phyloP scores from a whole-genome alignment of 2,113 vertebrate genomes.

The Phalacrocorax pelagicus region DNA sequence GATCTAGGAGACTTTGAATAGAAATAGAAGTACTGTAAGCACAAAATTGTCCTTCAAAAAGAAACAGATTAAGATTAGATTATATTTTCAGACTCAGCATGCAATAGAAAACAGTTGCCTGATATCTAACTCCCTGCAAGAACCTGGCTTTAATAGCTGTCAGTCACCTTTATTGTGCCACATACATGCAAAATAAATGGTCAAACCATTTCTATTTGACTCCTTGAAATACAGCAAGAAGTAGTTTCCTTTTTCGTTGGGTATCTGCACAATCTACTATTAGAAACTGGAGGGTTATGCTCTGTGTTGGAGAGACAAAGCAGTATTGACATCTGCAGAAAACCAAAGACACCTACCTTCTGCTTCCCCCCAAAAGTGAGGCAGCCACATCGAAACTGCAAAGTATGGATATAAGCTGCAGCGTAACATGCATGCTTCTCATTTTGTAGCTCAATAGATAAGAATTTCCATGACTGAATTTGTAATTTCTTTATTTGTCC shows the following conservation, averaged over 20 bases:
- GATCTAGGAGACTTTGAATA: neutral
- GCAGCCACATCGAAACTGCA: neutral
- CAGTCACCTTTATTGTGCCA: neutral
- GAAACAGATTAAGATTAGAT: neutral
- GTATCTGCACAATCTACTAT: neutral
- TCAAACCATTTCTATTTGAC: neutral
- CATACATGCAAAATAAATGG: neutral
- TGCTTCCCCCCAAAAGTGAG: neutral
- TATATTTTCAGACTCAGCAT: neutral
- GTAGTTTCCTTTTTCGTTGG: neutral
- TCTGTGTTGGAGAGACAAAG: neutral
- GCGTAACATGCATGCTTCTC: neutral
- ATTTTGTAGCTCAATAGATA: neutral
- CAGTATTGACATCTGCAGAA: neutral
- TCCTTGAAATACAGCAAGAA: neutral
- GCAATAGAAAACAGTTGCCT: neutral
- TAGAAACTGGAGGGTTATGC: neutral
- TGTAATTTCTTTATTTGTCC: neutral
- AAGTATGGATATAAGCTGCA: neutral
- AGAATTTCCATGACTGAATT: neutral
- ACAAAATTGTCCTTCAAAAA: neutral
- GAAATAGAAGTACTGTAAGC: neutral
- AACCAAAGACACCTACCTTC: constrained; percentile 59
- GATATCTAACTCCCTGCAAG: neutral
- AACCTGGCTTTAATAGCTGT: neutral